Percentiles rank a stretch among this genome's conserved stretches.
phyloP scores from a whole-genome alignment of 2,888 invertebrate genomes.

The Protodeltote pygarga region DNA sequence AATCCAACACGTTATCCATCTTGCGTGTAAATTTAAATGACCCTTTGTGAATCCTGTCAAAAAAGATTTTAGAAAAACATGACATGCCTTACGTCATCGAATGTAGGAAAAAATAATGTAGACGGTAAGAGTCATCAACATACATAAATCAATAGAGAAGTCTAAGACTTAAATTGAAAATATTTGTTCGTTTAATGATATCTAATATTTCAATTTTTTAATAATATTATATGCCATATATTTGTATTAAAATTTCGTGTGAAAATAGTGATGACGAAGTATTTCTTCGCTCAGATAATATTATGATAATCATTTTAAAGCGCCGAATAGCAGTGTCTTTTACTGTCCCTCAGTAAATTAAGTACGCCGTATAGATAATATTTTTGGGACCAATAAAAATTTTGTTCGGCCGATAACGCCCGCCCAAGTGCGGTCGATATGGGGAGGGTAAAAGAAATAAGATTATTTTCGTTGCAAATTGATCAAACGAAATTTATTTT shows the following conservation, averaged over 20 bases:
- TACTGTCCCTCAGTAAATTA: conserved; percentile 38
- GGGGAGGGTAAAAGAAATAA: conserved; percentile 48
- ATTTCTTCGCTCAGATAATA: conserved; percentile 10
- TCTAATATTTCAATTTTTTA: background rate
- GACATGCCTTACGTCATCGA: conserved; percentile 30
- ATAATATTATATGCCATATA: no score
- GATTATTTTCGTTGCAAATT: conserved; percentile 55
- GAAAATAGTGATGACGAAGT: conserved; percentile 1
- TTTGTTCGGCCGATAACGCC: conserved; percentile 44
- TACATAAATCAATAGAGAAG: conserved; percentile 16
- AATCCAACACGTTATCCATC: conserved; percentile 57
- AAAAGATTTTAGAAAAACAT: conserved; percentile 29
- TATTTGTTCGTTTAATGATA: conserved; percentile 4
- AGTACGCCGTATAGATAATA: conserved; percentile 44
- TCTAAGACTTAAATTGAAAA: conserved; percentile 23
- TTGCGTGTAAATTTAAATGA: conserved; percentile 62
- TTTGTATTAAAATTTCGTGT: conserved; percentile 6
- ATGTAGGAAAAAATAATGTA: conserved; percentile 35
- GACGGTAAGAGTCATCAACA: conserved; percentile 7
- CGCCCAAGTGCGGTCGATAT: conserved; percentile 48
- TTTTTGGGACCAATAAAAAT: conserved; percentile 51
- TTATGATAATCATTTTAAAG: conserved; percentile 16
- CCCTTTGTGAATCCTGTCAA: conserved; percentile 65
- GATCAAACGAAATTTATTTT: conserved; percentile 53
- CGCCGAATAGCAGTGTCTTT: conserved; percentile 22